Evolutionary conservation across 2,113 vertebrate species (phyloP), one percentile per base, ranked within the genome.

Genomic region (Pachycephala philippinensis): DNA sequence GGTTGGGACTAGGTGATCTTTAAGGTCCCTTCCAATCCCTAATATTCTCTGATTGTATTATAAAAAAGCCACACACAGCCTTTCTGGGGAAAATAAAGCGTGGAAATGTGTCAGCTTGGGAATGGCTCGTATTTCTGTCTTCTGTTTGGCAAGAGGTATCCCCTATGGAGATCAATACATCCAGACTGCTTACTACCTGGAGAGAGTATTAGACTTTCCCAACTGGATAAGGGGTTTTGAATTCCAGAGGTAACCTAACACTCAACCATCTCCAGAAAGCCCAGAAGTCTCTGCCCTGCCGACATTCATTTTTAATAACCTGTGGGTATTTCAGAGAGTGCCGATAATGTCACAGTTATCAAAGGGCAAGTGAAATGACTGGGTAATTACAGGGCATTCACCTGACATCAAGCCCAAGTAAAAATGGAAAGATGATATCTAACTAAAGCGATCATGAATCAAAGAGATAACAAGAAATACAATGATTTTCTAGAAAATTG

Each of bases 301-400:
- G 45, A 56, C 57, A 64, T 21, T 68, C 22, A 33, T 89, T 89
- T 94, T 93, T 87, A 87, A 68, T 82, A 78, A 44, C 60, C 26
- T 3, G 4, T 44, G 72, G 77, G 65, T 89, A 56, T 89, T 93
- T 84, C 64, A 59, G 61, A 18, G 37, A 81, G 80, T 4, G 39
- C 64, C 3, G 37, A 28, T 92, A 84, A 84, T 49, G 60, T 78
- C 78, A 64, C 76, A 70, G 77, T 75, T 84, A 66, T 45, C 77
- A 81, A 87, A 91, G 89, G 91, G 81, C 65, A 82, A 71, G 65
- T 18, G 72, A 84, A 93, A 91, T 80, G 84, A 95, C 30, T 78
- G 77, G 47, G 84, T 95, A 95, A 97, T 95, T 95, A 89, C 37
- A 52, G 89, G 86, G 84, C 95, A 89, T 45, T 87, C 93, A 96